Conservation (phyloP, 2,113 vertebrate genomes). For the Zosterops pallidus region DNA sequence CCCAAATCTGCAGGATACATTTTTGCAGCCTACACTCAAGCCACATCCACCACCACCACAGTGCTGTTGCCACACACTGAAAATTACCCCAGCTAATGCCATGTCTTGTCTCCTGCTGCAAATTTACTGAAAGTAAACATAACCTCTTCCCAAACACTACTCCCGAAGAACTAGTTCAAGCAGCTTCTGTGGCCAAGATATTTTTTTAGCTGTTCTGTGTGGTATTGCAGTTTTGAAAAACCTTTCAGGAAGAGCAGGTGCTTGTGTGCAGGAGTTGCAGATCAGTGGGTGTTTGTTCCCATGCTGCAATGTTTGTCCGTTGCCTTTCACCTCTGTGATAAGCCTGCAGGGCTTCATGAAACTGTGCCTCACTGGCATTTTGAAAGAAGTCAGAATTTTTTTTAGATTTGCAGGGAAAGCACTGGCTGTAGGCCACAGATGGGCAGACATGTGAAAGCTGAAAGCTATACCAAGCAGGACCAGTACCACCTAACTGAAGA, state of each 20-base stretch:
- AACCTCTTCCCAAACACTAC: not conserved
- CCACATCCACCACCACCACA: fast-evolving
- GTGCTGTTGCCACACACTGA: not conserved
- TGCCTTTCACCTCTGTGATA: not conserved
- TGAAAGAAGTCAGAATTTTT: not conserved
- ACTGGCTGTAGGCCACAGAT: not conserved
- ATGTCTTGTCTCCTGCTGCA: not conserved
- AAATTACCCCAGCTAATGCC: not conserved
- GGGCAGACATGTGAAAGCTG: not conserved
- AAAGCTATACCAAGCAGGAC: not conserved
- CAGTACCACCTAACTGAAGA: not conserved
- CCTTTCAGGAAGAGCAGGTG: not conserved
- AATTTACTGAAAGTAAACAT: not conserved
- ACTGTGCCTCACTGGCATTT: not conserved
- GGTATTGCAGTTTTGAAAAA: not conserved
- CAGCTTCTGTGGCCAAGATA: not conserved
- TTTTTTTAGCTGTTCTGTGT: not conserved
- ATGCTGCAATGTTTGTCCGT: not conserved
- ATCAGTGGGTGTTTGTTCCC: not conserved
- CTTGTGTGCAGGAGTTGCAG: not conserved
- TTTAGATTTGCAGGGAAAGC: not conserved
- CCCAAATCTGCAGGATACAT: not conserved
- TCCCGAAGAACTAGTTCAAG: not conserved
- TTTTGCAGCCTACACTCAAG: not conserved
- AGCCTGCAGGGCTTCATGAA: not conserved